Percentiles rank a stretch among this genome's conserved stretches.
These are phyloP conservation scores for Heteromurus nitidus DNA, from an alignment of 2,888 invertebrate species.

Conservation along the genomic window DNA sequence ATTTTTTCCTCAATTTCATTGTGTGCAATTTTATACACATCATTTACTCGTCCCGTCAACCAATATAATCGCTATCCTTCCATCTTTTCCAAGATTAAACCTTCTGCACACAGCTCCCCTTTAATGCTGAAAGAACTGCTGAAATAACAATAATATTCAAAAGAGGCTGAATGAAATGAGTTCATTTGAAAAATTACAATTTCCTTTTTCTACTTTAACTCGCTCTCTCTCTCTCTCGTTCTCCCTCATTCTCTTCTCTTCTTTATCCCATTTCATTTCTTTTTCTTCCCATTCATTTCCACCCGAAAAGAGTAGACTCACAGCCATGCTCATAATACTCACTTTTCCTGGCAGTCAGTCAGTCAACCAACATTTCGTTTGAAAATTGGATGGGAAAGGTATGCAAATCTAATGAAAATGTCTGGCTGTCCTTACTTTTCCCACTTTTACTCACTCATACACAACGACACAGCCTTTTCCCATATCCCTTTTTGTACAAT, in stretches of 20 bases:
- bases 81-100: no score
- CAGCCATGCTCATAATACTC: no score
- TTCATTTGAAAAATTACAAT: constrained; percentile 19
- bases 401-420: constrained; percentile 19
- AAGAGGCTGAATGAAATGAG: constrained; percentile 8
- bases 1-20: no score
- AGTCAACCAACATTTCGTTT: not conserved
- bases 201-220: no score
- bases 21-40: no score
- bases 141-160: constrained; percentile 4
- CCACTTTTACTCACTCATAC: not conserved
- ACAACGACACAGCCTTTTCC: not conserved
- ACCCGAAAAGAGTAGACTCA: constrained; percentile 12
- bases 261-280: constrained; percentile 8
- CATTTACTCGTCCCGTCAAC: no score
- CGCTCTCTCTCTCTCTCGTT: no score
- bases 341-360: constrained; percentile 11
- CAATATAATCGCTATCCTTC: no score
- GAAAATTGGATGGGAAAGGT: constrained; percentile 19
- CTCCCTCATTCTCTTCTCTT: not conserved
- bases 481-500: no score
- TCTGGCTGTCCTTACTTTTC: not conserved
- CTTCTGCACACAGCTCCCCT: no score
- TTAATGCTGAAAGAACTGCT: no score
- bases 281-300: constrained; percentile 12